Percentiles rank a stretch among this genome's conserved stretches.
Evolutionary conservation across 2,888 invertebrate genomes (phyloP).

Genomic region (Gari tellinella): DNA sequence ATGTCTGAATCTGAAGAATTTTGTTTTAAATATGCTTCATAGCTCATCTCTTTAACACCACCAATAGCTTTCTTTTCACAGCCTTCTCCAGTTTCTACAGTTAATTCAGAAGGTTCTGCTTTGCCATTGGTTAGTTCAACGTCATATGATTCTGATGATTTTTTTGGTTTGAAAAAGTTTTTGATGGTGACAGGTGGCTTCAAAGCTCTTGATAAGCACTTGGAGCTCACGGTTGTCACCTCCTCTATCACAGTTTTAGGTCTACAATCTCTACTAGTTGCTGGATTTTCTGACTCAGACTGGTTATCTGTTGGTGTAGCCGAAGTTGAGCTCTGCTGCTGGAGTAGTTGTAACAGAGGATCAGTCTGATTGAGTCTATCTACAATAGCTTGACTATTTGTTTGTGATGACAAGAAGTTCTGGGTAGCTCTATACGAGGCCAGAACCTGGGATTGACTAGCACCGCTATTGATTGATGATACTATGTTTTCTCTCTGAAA

Average conservation of each 20-base stretch:
- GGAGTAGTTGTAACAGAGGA: too few species aligned
- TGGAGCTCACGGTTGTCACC: constrained; percentile 68
- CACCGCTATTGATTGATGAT: too few species aligned
- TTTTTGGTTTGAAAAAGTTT: constrained; percentile 77
- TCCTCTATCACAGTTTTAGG: constrained; percentile 59
- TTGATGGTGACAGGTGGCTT: constrained; percentile 80
- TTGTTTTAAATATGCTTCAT: constrained; percentile 39
- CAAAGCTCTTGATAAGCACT: constrained; percentile 71
- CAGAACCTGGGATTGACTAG: too few species aligned
- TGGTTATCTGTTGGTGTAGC: neutral
- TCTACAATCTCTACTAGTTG: too few species aligned
- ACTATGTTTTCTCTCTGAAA: too few species aligned
- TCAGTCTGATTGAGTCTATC: neutral
- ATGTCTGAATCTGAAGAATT: neutral
- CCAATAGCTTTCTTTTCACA: neutral
- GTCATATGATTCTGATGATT: neutral
- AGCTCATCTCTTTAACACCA: constrained; percentile 35
- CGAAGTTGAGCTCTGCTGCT: neutral
- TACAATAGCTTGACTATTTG: too few species aligned
- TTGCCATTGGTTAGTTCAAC: neutral
- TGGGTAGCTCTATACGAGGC: too few species aligned
- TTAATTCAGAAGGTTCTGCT: neutral
- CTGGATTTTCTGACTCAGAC: neutral
- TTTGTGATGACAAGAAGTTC: too few species aligned
- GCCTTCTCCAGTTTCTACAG: neutral